phyloP scores from a whole-genome alignment of 2,113 vertebrate species.

The Ptyas mucosa region DNA sequence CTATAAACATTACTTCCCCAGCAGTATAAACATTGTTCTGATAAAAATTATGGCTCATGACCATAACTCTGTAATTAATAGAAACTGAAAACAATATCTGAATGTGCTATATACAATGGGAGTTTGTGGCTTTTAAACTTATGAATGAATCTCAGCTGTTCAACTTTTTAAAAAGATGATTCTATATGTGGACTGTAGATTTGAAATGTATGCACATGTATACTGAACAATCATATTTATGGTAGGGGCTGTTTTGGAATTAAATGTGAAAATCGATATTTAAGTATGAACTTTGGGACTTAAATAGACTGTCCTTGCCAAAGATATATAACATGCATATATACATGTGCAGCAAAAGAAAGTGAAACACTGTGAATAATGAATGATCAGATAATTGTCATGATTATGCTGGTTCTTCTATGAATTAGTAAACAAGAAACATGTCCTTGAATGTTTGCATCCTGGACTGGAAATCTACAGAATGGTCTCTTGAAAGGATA shows the following conservation, averaged over 20 bases:
- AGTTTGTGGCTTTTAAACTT: neutral
- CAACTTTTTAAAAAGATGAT: neutral
- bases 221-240: neutral
- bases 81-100: neutral
- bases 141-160: neutral
- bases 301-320: neutral
- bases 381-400: neutral
- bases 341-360: neutral
- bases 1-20: neutral
- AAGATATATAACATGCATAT: neutral
- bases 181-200: neutral
- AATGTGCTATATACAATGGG: neutral
- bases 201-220: neutral
- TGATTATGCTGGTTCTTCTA: slow-evolving; percentile 48
- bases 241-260: neutral
- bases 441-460: slow-evolving; percentile 47
- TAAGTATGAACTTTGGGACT: neutral
- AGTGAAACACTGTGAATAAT: slow-evolving; percentile 19
- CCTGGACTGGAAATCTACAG: slow-evolving; percentile 43
- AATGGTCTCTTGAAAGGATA: slow-evolving; percentile 70
- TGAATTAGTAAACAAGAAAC: slow-evolving; percentile 38
- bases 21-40: neutral
- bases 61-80: neutral
- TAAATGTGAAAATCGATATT: slow-evolving; percentile 4
- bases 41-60: neutral